Evolutionary conservation across 2,888 invertebrate species (phyloP).

Genomic region (Machimus rusticus): DNA sequence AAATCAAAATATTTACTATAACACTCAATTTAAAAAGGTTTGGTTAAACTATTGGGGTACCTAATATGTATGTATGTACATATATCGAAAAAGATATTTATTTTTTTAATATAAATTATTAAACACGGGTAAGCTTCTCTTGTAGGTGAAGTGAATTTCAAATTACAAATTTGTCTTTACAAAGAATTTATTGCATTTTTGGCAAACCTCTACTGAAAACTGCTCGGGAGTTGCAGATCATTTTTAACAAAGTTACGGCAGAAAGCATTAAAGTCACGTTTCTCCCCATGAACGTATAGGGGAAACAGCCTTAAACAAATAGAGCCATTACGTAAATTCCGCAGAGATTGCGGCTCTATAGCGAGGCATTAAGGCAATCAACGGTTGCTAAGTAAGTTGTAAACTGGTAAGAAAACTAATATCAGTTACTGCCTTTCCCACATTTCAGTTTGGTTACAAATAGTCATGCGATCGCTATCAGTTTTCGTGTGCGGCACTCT

Average conservation of each 20-base stretch:
- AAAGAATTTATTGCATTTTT: too few relatives aligned
- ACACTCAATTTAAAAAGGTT: too few relatives aligned
- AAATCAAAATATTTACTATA: too few relatives aligned
- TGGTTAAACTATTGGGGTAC: too few relatives aligned
- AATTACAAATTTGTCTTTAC: too few relatives aligned
- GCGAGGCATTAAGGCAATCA: background rate
- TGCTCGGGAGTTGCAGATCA: background rate
- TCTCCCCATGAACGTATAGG: background rate
- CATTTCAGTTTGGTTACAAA: background rate
- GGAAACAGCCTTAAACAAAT: background rate
- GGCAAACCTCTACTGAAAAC: background rate
- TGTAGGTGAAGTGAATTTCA: too few relatives aligned
- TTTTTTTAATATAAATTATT: too few relatives aligned
- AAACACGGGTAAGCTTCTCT: too few relatives aligned
- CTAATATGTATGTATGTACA: too few relatives aligned
- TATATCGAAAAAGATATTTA: too few relatives aligned
- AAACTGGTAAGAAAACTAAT: background rate
- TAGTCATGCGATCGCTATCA: constrained; percentile 1
- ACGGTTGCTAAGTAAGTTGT: background rate
- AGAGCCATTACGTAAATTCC: background rate
- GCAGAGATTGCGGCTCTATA: background rate
- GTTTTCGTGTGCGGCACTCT: constrained; percentile 4
- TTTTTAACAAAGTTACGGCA: background rate
- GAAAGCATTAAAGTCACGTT: background rate
- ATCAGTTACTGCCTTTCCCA: background rate